Conservation (phyloP, 2,797 vertebrate species). For the Lithobates pipiens region DNA sequence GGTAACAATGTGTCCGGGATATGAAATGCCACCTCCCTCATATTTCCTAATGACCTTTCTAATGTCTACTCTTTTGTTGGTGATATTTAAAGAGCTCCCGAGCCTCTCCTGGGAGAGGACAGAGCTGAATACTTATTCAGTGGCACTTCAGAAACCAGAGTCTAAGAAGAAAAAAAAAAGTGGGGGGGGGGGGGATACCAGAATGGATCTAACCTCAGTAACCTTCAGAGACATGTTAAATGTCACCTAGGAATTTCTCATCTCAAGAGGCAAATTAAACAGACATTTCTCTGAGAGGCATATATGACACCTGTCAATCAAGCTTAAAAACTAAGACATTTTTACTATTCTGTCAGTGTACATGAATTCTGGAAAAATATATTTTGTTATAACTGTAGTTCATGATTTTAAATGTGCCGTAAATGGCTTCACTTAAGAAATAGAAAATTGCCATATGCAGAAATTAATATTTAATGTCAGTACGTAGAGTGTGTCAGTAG, state of each 20-base stretch:
- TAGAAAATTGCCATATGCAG: constrained; percentile 26
- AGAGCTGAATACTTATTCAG: constrained; percentile 65
- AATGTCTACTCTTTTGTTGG: constrained; percentile 65
- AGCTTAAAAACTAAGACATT: constrained; percentile 48
- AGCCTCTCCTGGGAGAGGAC: constrained; percentile 64
- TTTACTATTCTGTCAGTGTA: constrained; percentile 28
- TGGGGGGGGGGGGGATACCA: constrained; percentile 42
- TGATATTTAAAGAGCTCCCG: constrained; percentile 61
- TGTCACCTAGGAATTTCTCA: constrained; percentile 72
- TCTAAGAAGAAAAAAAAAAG: constrained; percentile 22
- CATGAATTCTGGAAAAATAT: constrained; percentile 20
- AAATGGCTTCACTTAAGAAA: not conserved
- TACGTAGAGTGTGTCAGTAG: not conserved
- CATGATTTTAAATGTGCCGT: constrained; percentile 26
- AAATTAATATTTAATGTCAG: constrained; percentile 35
- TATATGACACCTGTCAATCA: constrained; percentile 73
- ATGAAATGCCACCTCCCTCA: constrained; percentile 73
- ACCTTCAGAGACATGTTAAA: constrained; percentile 69
- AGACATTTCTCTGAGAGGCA: constrained; percentile 48
- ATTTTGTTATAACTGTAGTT: constrained; percentile 24
- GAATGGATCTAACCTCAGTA: constrained; percentile 64
- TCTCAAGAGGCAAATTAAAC: constrained; percentile 71
- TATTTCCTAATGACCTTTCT: constrained; percentile 71
- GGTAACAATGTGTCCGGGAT: constrained; percentile 40
- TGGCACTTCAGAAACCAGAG: constrained; percentile 68